Evolutionary conservation across 2,888 invertebrate genomes (phyloP).

Genomic region (Ophion obscuratus): DNA sequence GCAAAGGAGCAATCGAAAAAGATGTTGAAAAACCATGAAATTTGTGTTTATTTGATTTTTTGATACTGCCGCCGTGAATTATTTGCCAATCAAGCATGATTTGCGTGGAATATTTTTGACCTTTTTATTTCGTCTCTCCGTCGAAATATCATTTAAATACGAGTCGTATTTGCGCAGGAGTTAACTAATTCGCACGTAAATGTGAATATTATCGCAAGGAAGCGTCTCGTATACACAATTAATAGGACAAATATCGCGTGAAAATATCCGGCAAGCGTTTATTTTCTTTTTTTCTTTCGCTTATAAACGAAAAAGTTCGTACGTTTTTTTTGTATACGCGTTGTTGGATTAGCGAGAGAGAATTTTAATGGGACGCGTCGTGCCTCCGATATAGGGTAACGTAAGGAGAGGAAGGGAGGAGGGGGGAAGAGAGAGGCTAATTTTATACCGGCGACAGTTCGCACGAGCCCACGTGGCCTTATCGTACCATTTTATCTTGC

Average conservation of each 20-base stretch:
- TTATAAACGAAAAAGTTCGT: no score
- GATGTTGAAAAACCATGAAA: neutral
- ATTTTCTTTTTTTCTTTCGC: no score
- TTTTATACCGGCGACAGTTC: constrained; percentile 3
- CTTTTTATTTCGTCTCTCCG: neutral
- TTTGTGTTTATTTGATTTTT: neutral
- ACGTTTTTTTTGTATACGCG: no score
- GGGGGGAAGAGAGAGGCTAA: neutral
- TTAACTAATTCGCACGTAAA: neutral
- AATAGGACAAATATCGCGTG: neutral
- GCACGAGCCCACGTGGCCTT: neutral
- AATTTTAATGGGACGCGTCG: neutral
- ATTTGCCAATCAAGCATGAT: neutral
- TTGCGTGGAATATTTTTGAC: neutral
- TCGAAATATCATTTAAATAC: neutral
- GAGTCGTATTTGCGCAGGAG: neutral
- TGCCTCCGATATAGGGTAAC: neutral
- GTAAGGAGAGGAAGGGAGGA: neutral
- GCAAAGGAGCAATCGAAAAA: neutral
- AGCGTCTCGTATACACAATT: neutral
- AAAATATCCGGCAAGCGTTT: neutral
- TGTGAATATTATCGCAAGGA: neutral
- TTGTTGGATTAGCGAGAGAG: neutral
- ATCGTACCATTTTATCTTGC: constrained; percentile 14
- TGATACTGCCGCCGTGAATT: neutral